These are phyloP conservation scores for Agrotis ipsilon DNA, from an alignment of 2,888 invertebrate genomes.

Conservation along the genomic window DNA sequence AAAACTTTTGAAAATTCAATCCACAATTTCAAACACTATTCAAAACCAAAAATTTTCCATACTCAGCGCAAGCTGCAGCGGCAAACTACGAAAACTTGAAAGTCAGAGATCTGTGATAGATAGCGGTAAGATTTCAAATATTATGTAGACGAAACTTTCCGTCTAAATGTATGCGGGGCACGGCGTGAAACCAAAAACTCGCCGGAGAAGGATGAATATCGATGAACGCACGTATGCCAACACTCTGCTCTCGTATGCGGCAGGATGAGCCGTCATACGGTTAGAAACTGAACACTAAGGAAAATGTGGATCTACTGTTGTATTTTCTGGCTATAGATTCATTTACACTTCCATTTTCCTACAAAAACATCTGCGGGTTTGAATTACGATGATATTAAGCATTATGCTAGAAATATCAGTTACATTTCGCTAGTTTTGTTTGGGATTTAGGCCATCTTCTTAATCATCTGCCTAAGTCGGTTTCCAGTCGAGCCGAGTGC, in stretches of 20 bases:
- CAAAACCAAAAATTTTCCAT: conserved; percentile 3
- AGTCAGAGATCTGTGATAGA: conserved; percentile 35
- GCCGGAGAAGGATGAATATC: conserved; percentile 49
- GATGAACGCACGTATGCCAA: conserved; percentile 50
- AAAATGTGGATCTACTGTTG: conserved; percentile 12
- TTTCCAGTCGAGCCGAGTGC: too few relatives aligned
- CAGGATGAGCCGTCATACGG: conserved; percentile 3
- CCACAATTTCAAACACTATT: not conserved
- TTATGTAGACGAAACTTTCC: conserved; percentile 43
- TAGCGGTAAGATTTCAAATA: conserved; percentile 43
- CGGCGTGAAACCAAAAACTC: conserved; percentile 50
- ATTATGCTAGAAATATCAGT: not conserved
- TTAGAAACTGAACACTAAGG: conserved; percentile 7
- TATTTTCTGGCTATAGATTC: not conserved
- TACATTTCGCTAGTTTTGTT: too few relatives aligned
- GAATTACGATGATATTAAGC: not conserved
- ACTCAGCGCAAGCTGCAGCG: conserved; percentile 37
- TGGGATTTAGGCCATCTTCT: too few relatives aligned
- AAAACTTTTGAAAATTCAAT: not conserved
- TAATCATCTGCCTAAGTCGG: too few relatives aligned
- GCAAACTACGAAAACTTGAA: conserved; percentile 25
- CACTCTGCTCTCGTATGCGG: conserved; percentile 21
- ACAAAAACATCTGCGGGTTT: not conserved
- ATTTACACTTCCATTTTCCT: not conserved
- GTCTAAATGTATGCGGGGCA: conserved; percentile 42